A percentile compares a stretch with the other conserved stretches of the same genome.
These are phyloP conservation scores for Aramus guarauna DNA, from an alignment of 2,113 vertebrate species.

Conservation along the genomic window DNA sequence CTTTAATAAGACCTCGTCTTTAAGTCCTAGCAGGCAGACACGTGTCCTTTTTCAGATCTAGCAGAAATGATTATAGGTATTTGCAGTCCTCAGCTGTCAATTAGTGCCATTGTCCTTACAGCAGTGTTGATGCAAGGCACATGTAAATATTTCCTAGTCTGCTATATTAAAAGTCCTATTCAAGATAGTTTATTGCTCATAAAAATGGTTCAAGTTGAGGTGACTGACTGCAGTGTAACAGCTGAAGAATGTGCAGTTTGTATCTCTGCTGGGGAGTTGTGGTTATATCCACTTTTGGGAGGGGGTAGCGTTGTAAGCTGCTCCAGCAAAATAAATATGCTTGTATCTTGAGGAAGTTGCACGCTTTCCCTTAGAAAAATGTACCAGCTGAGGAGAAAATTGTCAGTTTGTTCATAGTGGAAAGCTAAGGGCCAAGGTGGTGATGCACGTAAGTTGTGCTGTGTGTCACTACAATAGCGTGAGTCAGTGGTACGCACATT, in stretches of 20 bases:
- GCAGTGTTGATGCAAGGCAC: neutral
- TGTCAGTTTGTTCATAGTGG: neutral
- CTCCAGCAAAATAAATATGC: neutral
- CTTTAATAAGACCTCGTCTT: neutral
- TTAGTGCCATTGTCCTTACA: neutral
- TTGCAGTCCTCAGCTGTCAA: neutral
- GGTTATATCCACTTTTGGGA: neutral
- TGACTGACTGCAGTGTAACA: neutral
- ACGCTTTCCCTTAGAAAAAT: neutral
- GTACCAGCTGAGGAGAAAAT: neutral
- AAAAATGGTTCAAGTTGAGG: neutral
- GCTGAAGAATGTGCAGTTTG: neutral
- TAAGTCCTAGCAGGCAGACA: neutral
- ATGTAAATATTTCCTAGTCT: neutral
- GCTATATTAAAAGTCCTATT: neutral
- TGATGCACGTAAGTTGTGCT: neutral
- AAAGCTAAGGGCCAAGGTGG: neutral
- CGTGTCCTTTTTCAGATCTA: neutral
- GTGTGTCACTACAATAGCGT: too few relatives aligned
- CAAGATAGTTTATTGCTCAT: neutral
- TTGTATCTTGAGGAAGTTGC: neutral
- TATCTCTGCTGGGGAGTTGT: neutral
- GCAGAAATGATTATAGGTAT: neutral
- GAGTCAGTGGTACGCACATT: neutral
- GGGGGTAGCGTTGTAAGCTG: neutral